Base-by-base conservation (phyloP, 2,888 invertebrate genomes). In the Gasteruption jaculator region DNA sequence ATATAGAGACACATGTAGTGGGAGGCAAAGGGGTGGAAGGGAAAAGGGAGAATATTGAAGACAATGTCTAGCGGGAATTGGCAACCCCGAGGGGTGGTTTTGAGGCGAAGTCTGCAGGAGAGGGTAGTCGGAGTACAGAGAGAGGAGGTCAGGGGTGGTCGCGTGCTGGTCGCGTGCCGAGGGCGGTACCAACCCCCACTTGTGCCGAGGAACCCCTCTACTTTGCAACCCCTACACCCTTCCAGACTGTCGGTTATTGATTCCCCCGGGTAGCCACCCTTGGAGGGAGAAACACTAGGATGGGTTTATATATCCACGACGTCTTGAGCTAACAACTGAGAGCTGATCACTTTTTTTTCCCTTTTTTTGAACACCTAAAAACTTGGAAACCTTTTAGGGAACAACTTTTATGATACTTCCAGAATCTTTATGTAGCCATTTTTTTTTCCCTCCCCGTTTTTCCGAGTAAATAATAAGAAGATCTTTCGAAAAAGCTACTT, bases 111-210 rank as follows among this genome's bases (percentile, higher is more conserved):
- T 35, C 12, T 12, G 16, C 29, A 6, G 4, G 11, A 21, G 16
- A n/a, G 10, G 10, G 34, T 4, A 21, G 34, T 33, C 16, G 25
- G 15, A 20, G 26, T 4, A 5, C 25, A 10, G 14, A 5, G 4
- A 19, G 5, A 16, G 8, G 26, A 34, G 20, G 35, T 16, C 25
- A 42, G 52, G 43, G 52, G 52, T 52, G 56, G 66, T 64, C 65
- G 68, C 67, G 66, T 66, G 68, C 63, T 60, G 63, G 68, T 69
- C 68, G 68, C 68, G 68, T 69, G 68, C 68, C 68, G 60, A 50
- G 60, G 68, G 69, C 68, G 68, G 66, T 56, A 57, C 66, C 55
- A 59, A 54, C 45, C 53, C 53, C 51, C 50, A 52, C 56, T 53
- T 15, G 8, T n/a, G n/a, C n/a, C n/a, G n/a, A n/a, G n/a, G n/a